These are phyloP conservation scores for Acyrthosiphon pisum DNA, from an alignment of 1,140 invertebrate species.

Conservation along the genomic window DNA sequence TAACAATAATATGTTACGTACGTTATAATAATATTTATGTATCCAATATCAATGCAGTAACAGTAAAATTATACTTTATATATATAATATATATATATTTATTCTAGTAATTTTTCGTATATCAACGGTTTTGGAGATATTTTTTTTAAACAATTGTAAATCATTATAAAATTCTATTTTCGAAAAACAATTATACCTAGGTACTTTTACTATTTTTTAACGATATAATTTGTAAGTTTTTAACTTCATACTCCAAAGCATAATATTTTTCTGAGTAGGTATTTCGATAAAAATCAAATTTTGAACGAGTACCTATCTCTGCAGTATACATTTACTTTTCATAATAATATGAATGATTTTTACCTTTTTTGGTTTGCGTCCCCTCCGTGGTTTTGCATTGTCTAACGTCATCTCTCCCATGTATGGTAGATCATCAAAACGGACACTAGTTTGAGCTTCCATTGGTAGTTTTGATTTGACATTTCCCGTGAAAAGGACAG, in stretches of 20 bases:
- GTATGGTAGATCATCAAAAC: constrained; percentile 84
- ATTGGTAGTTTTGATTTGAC: constrained; percentile 21
- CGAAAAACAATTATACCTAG: not conserved
- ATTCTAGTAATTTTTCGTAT: not conserved
- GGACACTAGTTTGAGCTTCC: constrained; percentile 64
- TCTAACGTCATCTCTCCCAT: constrained; percentile 90
- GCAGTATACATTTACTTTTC: too few species aligned
- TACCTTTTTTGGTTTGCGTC: constrained; percentile 80
- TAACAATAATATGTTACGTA: not conserved
- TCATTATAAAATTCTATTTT: not conserved
- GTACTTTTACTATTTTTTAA: not conserved
- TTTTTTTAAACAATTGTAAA: not conserved
- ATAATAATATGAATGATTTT: constrained; percentile 61
- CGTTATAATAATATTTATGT: too few species aligned
- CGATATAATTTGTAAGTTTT: not conserved
- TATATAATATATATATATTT: not conserved
- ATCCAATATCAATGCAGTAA: not conserved
- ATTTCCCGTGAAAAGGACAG: constrained; percentile 60
- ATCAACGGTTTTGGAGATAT: not conserved
- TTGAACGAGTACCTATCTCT: not conserved
- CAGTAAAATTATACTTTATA: not conserved
- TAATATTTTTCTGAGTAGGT: not conserved
- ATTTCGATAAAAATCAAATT: not conserved
- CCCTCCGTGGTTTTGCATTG: constrained; percentile 81
- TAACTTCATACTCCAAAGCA: not conserved